A percentile compares a stretch with the other conserved stretches of the same genome.
These are phyloP conservation scores for Phylloscopus trochiloides DNA, from an alignment of 2,113 vertebrate species.

Conservation along the genomic window DNA sequence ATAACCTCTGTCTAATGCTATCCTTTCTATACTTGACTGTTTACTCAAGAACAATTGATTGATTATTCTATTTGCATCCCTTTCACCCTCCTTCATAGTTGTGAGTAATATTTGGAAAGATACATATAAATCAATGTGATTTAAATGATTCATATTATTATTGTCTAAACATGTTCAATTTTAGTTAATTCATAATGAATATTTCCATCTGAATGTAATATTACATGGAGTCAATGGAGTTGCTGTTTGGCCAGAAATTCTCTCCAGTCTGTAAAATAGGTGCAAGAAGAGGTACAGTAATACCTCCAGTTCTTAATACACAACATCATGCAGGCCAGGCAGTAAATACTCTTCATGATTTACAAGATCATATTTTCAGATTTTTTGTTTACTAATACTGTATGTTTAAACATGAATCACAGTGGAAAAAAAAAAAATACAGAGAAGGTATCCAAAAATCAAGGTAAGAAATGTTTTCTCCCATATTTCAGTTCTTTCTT, in stretches of 20 bases:
- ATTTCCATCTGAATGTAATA: neutral
- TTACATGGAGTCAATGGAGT: neutral
- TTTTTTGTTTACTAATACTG: neutral
- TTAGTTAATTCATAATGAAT: neutral
- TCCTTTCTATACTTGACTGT: neutral
- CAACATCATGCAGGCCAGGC: rapidly evolving
- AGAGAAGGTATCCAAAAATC: neutral
- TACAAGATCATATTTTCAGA: neutral
- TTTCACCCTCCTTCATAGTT: neutral
- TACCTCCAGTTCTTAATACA: neutral
- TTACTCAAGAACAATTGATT: neutral
- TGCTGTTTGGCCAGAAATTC: neutral
- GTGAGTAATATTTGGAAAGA: neutral
- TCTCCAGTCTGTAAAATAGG: neutral
- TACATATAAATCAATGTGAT: neutral
- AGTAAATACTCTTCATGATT: neutral
- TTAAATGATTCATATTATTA: neutral
- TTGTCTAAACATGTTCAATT: neutral
- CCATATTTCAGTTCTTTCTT: neutral
- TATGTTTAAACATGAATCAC: neutral
- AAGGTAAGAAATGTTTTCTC: neutral
- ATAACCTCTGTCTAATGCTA: neutral
- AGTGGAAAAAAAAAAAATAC: neutral
- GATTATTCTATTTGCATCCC: neutral
- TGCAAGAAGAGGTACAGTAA: neutral